These are phyloP conservation scores for Lymantria monacha DNA, from an alignment of 2,888 invertebrate genomes.

Conservation along the genomic window DNA sequence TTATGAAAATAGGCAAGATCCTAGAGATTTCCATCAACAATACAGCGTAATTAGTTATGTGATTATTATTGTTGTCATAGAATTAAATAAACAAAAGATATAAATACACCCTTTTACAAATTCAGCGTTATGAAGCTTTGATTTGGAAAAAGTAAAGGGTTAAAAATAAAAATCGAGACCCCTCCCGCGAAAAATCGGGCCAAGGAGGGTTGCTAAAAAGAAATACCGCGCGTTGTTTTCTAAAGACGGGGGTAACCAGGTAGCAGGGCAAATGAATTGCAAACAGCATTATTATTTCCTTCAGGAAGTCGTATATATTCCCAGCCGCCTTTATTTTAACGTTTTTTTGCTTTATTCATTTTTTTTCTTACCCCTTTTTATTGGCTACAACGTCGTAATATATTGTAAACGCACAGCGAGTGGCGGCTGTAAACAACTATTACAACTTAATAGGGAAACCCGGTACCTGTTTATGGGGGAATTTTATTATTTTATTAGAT, in stretches of 20 bases:
- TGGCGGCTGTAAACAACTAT: slow-evolving; percentile 79
- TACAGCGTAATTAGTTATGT: too few relatives aligned
- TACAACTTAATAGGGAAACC: slow-evolving; percentile 70
- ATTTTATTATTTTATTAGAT: slow-evolving; percentile 31
- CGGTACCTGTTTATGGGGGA: slow-evolving; percentile 41
- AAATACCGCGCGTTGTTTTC: slow-evolving; percentile 71
- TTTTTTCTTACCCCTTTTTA: slow-evolving; percentile 77
- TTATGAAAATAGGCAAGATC: too few relatives aligned
- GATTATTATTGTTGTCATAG: too few relatives aligned
- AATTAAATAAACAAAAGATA: not conserved
- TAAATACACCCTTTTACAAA: slow-evolving; percentile 33
- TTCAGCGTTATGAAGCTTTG: slow-evolving; percentile 63
- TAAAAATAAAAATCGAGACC: slow-evolving; percentile 69
- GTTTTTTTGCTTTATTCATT: slow-evolving; percentile 73
- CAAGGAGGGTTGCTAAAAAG: slow-evolving; percentile 55
- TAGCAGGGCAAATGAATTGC: slow-evolving; percentile 81
- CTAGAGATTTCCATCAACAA: too few relatives aligned
- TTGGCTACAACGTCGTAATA: slow-evolving; percentile 78
- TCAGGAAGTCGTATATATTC: slow-evolving; percentile 82
- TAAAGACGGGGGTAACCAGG: slow-evolving; percentile 75
- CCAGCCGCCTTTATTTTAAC: slow-evolving; percentile 78
- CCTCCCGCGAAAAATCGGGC: slow-evolving; percentile 66
- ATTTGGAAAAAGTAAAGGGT: slow-evolving; percentile 73
- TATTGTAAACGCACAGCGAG: slow-evolving; percentile 77
- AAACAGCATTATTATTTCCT: slow-evolving; percentile 84